These are phyloP conservation scores for Stercorarius parasiticus DNA, from an alignment of 2,113 vertebrate species.

Conservation along the genomic window DNA sequence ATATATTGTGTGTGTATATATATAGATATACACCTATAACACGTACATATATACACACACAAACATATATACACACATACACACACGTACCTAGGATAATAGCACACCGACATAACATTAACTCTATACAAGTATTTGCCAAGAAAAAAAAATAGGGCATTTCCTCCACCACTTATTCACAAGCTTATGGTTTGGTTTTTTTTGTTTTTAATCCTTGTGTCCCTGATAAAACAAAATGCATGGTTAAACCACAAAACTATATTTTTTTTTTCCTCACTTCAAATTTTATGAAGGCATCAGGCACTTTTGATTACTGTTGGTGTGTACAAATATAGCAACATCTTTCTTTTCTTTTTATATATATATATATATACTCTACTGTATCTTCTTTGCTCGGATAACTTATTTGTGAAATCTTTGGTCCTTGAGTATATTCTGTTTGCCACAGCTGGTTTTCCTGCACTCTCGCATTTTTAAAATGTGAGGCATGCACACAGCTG, in stretches of 20 bases:
- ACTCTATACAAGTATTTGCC: conserved; percentile 78
- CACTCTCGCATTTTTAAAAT: conserved; percentile 75
- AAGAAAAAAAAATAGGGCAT: conserved; percentile 80
- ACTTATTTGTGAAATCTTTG: conserved; percentile 89
- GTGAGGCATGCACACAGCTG: conserved; percentile 73
- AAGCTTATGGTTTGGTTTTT: conserved; percentile 76
- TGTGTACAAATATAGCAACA: conserved; percentile 87
- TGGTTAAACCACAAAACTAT: conserved; percentile 82
- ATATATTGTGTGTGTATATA: conserved; percentile 64
- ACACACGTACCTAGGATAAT: conserved; percentile 70
- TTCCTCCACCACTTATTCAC: conserved; percentile 85
- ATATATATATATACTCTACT: conserved; percentile 65
- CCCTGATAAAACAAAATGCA: conserved; percentile 82
- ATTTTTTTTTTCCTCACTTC: conserved; percentile 72
- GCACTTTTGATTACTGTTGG: conserved; percentile 92
- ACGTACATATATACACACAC: conserved; percentile 62
- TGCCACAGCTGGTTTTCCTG: conserved; percentile 73
- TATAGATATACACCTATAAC: conserved; percentile 40
- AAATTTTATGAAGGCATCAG: conserved; percentile 85
- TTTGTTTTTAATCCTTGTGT: conserved; percentile 74
- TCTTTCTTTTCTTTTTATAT: conserved; percentile 63
- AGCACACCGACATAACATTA: conserved; percentile 76
- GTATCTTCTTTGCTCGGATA: conserved; percentile 77
- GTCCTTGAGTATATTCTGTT: conserved; percentile 85
- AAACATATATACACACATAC: conserved; percentile 49